Evolutionary conservation across 1,140 invertebrate genomes (phyloP).

Genomic region (Papilio machaon): DNA sequence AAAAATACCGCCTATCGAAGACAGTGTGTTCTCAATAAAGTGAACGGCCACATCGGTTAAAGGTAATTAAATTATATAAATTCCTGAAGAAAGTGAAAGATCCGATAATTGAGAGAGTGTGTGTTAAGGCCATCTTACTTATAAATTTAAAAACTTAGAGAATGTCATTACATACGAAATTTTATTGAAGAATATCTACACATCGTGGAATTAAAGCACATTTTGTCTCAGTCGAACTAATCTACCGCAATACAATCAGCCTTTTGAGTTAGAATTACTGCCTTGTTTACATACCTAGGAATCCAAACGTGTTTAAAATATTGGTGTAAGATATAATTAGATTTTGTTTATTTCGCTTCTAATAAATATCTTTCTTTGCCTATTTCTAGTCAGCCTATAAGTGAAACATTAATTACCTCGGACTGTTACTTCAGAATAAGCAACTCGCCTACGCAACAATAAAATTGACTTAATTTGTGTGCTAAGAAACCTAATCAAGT

Average conservation of each 20-base stretch:
- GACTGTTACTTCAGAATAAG: not conserved
- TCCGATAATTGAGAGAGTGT: not conserved
- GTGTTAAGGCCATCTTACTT: not conserved
- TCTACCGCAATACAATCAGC: not conserved
- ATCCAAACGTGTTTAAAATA: not conserved
- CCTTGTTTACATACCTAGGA: not conserved
- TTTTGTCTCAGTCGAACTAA: conserved; percentile 1
- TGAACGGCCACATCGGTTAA: not conserved
- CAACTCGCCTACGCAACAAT: conserved; percentile 17
- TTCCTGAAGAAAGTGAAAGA: not conserved
- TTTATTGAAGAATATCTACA: not conserved
- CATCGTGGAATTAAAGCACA: not conserved
- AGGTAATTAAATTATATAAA: not conserved
- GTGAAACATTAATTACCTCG: not conserved
- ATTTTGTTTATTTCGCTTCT: not conserved
- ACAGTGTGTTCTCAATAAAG: not conserved
- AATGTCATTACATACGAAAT: not conserved
- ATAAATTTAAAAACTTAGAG: not conserved
- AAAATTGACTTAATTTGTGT: conserved; percentile 33
- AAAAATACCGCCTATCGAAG: not conserved
- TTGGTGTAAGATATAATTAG: not conserved
- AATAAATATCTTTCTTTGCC: not conserved
- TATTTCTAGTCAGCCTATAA: not conserved
- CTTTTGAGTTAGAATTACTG: not conserved
- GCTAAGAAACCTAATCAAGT: conserved; percentile 34